These are phyloP conservation scores for Nyctibius bracteatus DNA, from an alignment of 2,113 vertebrate genomes.

Conservation along the genomic window DNA sequence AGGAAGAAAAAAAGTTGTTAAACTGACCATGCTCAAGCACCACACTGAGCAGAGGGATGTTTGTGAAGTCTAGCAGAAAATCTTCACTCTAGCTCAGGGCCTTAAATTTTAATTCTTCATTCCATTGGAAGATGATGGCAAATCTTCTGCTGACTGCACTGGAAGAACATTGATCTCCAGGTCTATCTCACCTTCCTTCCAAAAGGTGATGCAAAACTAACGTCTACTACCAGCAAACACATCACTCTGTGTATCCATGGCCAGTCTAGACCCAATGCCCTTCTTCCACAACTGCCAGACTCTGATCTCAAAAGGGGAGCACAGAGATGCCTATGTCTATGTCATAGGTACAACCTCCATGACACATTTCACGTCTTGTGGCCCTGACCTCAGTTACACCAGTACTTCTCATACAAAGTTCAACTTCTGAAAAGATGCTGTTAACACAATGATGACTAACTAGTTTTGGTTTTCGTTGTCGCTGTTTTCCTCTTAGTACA, in stretches of 20 bases:
- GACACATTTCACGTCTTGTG: neutral
- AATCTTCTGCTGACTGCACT: neutral
- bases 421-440: neutral
- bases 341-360: neutral
- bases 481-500: neutral
- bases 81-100: neutral
- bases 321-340: too few species aligned
- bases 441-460: neutral
- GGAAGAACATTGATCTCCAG: neutral
- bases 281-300: neutral
- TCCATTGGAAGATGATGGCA: neutral
- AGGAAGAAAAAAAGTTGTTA: neutral
- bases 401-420: neutral
- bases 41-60: neutral
- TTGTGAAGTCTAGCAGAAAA: neutral
- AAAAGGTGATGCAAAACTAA: neutral
- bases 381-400: neutral
- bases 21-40: neutral
- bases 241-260: neutral
- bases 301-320: neutral
- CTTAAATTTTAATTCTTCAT: neutral
- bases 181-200: neutral
- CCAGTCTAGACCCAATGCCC: neutral
- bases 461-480: rapidly evolving
- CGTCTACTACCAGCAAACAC: neutral